phyloP scores from a whole-genome alignment of 1,140 invertebrate species.

The Drosophila jambulina region DNA sequence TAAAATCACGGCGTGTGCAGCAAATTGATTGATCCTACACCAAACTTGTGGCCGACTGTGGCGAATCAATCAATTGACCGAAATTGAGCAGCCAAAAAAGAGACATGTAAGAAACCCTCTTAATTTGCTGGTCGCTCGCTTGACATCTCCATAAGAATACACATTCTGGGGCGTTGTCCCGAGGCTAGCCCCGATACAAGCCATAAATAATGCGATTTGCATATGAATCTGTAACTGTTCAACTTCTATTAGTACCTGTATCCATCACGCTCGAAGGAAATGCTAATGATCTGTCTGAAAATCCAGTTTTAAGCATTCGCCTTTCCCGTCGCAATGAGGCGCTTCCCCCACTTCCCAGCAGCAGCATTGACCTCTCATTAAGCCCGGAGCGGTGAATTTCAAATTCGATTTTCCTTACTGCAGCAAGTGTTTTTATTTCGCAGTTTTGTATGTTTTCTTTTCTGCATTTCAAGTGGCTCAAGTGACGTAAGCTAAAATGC shows the following conservation, averaged over 20 bases:
- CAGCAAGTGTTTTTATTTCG: constrained; percentile 45
- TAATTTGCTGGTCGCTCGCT: constrained; percentile 24
- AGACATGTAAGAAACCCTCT: constrained; percentile 21
- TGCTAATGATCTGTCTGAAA: constrained; percentile 33
- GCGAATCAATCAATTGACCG: constrained; percentile 71
- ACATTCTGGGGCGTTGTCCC: constrained; percentile 37
- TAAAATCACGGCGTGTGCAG: constrained; percentile 42
- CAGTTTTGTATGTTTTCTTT: constrained; percentile 25
- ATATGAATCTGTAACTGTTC: constrained; percentile 56
- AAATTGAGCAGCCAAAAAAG: constrained; percentile 12
- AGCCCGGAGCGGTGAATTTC: constrained; percentile 54
- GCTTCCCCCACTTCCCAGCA: neutral
- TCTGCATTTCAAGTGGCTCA: constrained; percentile 63
- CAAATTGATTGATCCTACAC: constrained; percentile 73
- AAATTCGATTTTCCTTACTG: constrained; percentile 50
- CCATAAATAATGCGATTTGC: constrained; percentile 65
- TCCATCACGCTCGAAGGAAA: constrained; percentile 25
- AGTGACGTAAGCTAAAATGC: constrained; percentile 59
- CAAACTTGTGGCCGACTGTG: constrained; percentile 49
- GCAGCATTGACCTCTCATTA: constrained; percentile 74
- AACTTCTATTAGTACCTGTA: constrained; percentile 28
- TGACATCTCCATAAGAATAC: constrained; percentile 45
- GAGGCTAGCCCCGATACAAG: constrained; percentile 36
- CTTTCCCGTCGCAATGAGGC: constrained; percentile 35
- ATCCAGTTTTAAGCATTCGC: constrained; percentile 29